Base-by-base conservation (phyloP, 2,113 vertebrate species). In the Xiphophorus hellerii region DNA sequence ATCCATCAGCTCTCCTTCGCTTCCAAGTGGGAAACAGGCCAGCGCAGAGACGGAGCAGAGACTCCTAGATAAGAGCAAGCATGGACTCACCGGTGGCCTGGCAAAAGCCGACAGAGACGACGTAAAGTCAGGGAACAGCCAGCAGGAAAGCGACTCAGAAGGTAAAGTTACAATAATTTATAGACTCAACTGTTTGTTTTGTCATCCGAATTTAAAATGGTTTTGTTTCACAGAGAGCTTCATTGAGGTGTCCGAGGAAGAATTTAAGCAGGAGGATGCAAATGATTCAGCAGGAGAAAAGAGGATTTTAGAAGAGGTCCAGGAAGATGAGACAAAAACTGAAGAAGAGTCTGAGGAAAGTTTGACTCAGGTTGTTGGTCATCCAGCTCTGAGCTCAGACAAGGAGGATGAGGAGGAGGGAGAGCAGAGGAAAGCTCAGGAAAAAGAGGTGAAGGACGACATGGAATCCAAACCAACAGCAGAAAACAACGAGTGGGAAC, bases 101-200 rank as follows among this genome's bases (percentile, higher is more conserved):
- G 8, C 77, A 35, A 64, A 83, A 12, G 73, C 17, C 4, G 71
- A 69, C 4, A 74, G 72, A 78, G 58, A 58, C 4, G 28, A 73
- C 3, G 62, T 63, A 11, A 82, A 92, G 67, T 62, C 69, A 0
- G 72, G 71, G 42, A 71, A 76, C 78, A 74, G 37, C 33, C 92
- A 94, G 68, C 92, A 94, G 69, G 93, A 95, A 29, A 96, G 95
- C 27, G 96, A 95, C 71, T 97, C 97, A 70, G 96, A 97, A 69
- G 97, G 97, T 98, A 94, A 60, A 39, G 20, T n/a, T 11, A 70
- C 2, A 22, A 9, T 12, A 48, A 66, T 3, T 22, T 33, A 8
- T 54, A 13, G 51, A n/a, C 9, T 17, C 9, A 2, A 25, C 8
- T 13, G 25, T 35, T 29, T 60, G 15, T 58, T 37, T 29, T 66